A percentile compares a stretch with the other conserved stretches of the same genome.
phyloP scores from a whole-genome alignment of 2,797 vertebrate species.

The Paratrypauchen microcephalus region DNA sequence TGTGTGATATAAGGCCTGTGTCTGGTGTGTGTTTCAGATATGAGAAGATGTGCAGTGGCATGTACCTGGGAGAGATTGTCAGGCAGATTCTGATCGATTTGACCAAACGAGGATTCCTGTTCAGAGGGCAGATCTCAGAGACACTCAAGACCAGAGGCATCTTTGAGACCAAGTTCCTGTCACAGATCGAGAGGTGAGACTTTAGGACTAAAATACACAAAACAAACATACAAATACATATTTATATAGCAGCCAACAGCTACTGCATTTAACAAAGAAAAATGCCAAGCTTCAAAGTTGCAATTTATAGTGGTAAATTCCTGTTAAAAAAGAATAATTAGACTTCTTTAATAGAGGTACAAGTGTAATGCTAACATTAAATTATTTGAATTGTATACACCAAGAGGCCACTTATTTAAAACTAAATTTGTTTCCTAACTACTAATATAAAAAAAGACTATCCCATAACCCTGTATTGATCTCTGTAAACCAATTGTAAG shows the following conservation, averaged over 20 bases:
- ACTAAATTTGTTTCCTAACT: too few species aligned
- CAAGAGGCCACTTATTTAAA: too few species aligned
- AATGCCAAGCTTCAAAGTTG: too few species aligned
- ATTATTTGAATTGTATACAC: too few species aligned
- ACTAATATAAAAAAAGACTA: too few species aligned
- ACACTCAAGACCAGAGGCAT: slow-evolving; percentile 94
- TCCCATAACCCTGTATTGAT: too few species aligned
- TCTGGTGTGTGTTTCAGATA: slow-evolving; percentile 73
- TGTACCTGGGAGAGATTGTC: slow-evolving; percentile 99
- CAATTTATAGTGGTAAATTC: too few species aligned
- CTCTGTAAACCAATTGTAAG: too few species aligned
- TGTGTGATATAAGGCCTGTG: not conserved
- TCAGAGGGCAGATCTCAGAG: slow-evolving; percentile 97
- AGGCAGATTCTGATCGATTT: slow-evolving; percentile 95
- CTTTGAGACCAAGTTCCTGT: slow-evolving; percentile 98
- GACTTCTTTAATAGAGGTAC: too few species aligned
- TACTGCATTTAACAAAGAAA: not conserved
- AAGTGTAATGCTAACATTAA: too few species aligned
- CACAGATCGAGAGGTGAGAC: slow-evolving; percentile 95
- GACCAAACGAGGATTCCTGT: slow-evolving; percentile 94
- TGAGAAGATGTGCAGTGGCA: slow-evolving; percentile 99
- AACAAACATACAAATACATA: not conserved
- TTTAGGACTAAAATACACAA: not conserved
- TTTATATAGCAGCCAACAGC: not conserved
- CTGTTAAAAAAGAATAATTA: too few species aligned